Base-by-base conservation (phyloP, 2,888 invertebrate species). In the Acleris emargana region DNA sequence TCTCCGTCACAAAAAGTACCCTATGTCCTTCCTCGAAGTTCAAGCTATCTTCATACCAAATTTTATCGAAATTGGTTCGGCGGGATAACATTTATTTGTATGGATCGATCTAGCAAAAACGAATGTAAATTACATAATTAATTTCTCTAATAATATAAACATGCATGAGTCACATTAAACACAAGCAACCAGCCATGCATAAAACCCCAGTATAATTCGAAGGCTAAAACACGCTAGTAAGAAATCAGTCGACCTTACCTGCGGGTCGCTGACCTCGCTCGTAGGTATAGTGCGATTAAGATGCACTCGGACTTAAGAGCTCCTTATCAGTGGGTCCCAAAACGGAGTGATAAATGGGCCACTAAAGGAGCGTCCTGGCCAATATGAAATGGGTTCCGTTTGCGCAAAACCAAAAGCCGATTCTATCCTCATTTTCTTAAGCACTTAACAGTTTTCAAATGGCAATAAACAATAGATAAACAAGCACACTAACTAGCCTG, bases 251-350 rank as follows among this genome's bases (percentile, higher is more conserved):
- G 38, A 38, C 38, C 53, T 17, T 20, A 51, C 50, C 61, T 32
- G 51, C 58, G 38, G 64, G 59, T 60, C 66, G 25, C 1, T 52
- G 60, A 66, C 66, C 55, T 25, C 42, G 28, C 45, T 18, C 43
- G 55, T 54, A 55, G 66, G 60, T 57, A 55, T 54, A 62, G 51
- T 64, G 60, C 66, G 57, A 45, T 60, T 51, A 13, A 52, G 38
- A 43, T 43, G 50, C 62, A 62, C 50, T 55, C 64, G 49, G 55
- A 20, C 52, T 47, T 66, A 61, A 66, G 50, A 66, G 61, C 55
- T 45, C 32, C 55, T 66, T 66, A 66, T 66, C 66, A 61, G 38
- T 13, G 62, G 18, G 60, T 57, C 60, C 61, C 45, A 57, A 57
- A 66, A 32, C 45, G 7, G 28, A 13, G 38, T 66, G 66, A 66